Conservation (phyloP, 2,797 vertebrate genomes). For the Vireo griseus region DNA sequence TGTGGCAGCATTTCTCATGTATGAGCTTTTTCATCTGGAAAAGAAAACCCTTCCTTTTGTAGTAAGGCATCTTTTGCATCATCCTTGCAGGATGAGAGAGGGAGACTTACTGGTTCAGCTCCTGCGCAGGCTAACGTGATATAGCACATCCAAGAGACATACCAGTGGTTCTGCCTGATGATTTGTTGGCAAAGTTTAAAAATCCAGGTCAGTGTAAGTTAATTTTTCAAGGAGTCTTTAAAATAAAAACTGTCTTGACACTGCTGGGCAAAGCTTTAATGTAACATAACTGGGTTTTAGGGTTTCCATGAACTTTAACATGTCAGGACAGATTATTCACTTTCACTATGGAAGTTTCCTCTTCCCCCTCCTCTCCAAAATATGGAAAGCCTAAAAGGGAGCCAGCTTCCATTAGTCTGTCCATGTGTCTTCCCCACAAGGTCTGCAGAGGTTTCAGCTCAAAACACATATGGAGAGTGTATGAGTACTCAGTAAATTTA, state of each 20-base stretch:
- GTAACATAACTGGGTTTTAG: neutral
- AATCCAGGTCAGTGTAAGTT: neutral
- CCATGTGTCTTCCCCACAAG: neutral
- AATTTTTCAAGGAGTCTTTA: neutral
- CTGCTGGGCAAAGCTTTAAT: neutral
- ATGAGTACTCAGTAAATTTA: neutral
- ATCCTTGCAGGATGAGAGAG: neutral
- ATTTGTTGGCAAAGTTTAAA: neutral
- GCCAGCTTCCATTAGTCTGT: neutral
- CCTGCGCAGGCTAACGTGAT: neutral
- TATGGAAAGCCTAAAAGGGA: neutral
- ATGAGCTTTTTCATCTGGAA: slow-evolving; percentile 5
- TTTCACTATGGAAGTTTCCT: neutral
- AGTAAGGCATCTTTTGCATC: neutral
- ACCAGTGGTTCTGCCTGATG: neutral
- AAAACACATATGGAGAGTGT: neutral
- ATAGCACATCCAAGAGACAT: neutral
- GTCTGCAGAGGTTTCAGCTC: neutral
- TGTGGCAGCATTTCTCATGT: slow-evolving; percentile 2
- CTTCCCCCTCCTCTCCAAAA: neutral
- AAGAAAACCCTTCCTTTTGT: neutral
- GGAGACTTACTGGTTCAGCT: neutral
- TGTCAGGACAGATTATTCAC: neutral
- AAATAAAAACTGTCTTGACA: neutral
- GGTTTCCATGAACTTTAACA: neutral